Percentiles rank a stretch among this genome's conserved stretches.
phyloP scores from a whole-genome alignment of 2,888 invertebrate genomes.

The Lasioglossum oenotherae region DNA sequence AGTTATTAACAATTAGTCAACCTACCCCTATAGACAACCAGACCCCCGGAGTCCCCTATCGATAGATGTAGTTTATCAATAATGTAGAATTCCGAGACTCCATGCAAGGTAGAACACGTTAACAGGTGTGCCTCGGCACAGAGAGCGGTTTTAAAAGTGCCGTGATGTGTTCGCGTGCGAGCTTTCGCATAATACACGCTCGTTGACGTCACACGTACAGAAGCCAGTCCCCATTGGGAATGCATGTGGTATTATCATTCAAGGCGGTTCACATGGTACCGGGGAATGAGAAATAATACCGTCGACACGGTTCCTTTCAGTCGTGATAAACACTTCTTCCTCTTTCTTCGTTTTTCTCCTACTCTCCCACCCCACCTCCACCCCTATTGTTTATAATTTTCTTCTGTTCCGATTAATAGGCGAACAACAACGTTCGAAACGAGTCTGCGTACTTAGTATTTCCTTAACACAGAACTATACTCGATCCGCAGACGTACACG shows the following conservation, averaged over 20 bases:
- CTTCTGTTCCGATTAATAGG: constrained; percentile 33
- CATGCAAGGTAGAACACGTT: background rate
- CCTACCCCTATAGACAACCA: no score
- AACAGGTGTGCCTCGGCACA: background rate
- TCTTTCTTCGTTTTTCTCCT: background rate
- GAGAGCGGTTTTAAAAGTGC: constrained; percentile 15
- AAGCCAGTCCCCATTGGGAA: constrained; percentile 40
- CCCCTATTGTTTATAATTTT: constrained; percentile 10
- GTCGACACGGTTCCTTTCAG: constrained; percentile 49
- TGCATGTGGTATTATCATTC: constrained; percentile 55
- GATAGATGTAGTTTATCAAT: background rate
- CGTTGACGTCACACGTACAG: constrained; percentile 27
- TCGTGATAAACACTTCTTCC: constrained; percentile 35
- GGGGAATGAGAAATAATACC: constrained; percentile 54
- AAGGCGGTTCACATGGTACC: constrained; percentile 42
- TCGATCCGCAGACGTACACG: constrained; percentile 92
- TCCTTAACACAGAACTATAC: constrained; percentile 82
- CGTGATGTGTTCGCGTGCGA: background rate
- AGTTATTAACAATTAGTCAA: no score
- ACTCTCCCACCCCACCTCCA: background rate
- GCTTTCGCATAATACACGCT: constrained; percentile 1
- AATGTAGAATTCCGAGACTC: background rate
- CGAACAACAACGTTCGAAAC: background rate
- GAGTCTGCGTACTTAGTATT: constrained; percentile 1
- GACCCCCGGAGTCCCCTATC: no score